These are phyloP conservation scores for Sphaerophoria rueppellii DNA, from an alignment of 2,888 invertebrate genomes.

Conservation along the genomic window DNA sequence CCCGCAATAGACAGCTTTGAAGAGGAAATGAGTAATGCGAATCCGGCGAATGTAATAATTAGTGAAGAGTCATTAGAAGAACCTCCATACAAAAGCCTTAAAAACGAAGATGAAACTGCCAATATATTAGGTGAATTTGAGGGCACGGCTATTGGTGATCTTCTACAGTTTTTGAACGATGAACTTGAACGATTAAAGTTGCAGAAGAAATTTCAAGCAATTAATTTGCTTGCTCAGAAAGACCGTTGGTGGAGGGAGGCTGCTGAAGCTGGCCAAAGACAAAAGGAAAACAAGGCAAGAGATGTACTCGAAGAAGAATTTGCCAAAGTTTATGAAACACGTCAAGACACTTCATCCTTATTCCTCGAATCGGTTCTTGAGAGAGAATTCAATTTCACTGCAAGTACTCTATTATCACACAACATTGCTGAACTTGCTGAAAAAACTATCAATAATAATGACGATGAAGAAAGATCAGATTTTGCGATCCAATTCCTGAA, in stretches of 20 bases:
- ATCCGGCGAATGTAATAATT: too few species aligned
- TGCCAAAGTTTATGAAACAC: slow-evolving; percentile 83
- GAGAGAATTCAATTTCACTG: slow-evolving; percentile 84
- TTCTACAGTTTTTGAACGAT: slow-evolving; percentile 89
- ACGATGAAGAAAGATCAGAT: slow-evolving; percentile 80
- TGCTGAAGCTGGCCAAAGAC: slow-evolving; percentile 89
- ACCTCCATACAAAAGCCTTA: not conserved
- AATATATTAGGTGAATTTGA: slow-evolving; percentile 87
- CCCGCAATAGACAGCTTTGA: too few species aligned
- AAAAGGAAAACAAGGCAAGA: slow-evolving; percentile 88
- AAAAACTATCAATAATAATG: slow-evolving; percentile 79
- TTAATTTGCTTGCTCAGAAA: slow-evolving; percentile 89
- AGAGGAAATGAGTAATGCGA: too few species aligned
- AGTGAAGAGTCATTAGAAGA: too few species aligned
- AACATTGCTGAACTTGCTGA: slow-evolving; percentile 84
- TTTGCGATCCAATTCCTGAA: not conserved
- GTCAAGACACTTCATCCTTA: slow-evolving; percentile 84
- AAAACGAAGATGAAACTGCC: slow-evolving; percentile 81
- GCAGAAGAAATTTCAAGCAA: slow-evolving; percentile 90
- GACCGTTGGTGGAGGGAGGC: slow-evolving; percentile 90
- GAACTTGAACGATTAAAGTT: slow-evolving; percentile 90
- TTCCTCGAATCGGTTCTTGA: slow-evolving; percentile 86
- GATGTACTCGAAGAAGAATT: slow-evolving; percentile 91
- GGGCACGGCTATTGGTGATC: slow-evolving; percentile 87
- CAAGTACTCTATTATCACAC: slow-evolving; percentile 83